Evolutionary conservation across 2,113 vertebrate species (phyloP).

Genomic region (Channa argus): DNA sequence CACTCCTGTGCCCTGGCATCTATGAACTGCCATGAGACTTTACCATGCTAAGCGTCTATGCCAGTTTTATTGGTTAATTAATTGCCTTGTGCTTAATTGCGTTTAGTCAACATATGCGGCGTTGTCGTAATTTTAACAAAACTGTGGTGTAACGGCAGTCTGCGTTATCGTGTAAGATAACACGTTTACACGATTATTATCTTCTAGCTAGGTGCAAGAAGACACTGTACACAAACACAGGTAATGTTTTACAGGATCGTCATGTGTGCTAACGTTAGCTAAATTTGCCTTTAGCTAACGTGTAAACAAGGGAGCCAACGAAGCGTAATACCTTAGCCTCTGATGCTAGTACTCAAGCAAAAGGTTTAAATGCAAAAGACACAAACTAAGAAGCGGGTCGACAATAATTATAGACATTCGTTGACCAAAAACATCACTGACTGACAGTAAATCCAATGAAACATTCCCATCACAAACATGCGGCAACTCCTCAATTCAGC

Average conservation of each 20-base stretch:
- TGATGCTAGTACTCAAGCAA: neutral
- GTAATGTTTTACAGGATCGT: neutral
- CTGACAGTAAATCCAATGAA: neutral
- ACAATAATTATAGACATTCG: rapidly evolving
- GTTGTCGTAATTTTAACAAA: neutral
- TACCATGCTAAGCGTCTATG: conserved; percentile 22
- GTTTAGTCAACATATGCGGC: neutral
- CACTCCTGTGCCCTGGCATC: conserved; percentile 28
- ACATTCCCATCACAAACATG: neutral
- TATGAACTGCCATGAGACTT: conserved; percentile 32
- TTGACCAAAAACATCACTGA: neutral
- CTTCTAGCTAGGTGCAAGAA: neutral
- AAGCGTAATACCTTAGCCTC: neutral
- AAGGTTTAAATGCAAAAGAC: neutral
- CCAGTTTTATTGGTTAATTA: neutral
- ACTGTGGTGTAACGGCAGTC: neutral
- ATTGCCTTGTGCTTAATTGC: neutral
- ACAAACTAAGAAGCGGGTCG: neutral
- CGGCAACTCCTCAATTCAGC: neutral
- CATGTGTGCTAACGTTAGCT: neutral
- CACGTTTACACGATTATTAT: neutral
- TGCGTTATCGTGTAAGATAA: neutral
- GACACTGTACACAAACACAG: neutral
- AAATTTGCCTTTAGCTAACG: conserved; percentile 22
- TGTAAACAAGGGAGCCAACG: conserved; percentile 44